Evolutionary conservation across 2,888 invertebrate genomes (phyloP), one percentile per base, ranked within the genome.

Genomic region (Drosophila glabriapex): DNA sequence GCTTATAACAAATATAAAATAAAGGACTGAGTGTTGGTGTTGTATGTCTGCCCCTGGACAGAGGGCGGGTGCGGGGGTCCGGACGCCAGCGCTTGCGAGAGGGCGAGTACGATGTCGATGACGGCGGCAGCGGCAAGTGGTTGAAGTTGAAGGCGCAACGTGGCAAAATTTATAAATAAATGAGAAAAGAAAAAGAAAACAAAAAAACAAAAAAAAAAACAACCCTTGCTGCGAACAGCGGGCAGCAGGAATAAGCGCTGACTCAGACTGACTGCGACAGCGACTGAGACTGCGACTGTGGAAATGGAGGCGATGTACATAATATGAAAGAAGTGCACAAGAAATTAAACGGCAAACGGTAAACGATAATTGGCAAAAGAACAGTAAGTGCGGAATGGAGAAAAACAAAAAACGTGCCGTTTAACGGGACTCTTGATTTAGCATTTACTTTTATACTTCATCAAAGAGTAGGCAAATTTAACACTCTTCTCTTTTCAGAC

Each of bases 191-290:
- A 52, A 69, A 73, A 58, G 28, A 72, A 75, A 49, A 55, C 73
- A 66, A 84, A 85, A 89, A 72, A 76, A 65, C 81, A 85, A 89
- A 72, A 76, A 78, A 78, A 63, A 87, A 85, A 89, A 73, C 85
- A 79, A 89, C 89, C 85, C 85, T 82, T 46, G 68, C 65, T 59
- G 58, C 12, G 53, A 55, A 80, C 66, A 60, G 6, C 29, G 25
- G 46, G 16, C 14, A 39, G 33, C 62, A 46, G 43, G 29, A 37
- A 55, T 59, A 54, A 54, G 55, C 61, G 70, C 74, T 81, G 80
- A 81, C 68, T 78, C 82, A 61, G 54, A 55, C 58, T 10, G 63
- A 50, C 58, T 41, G 50, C n/a, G 60, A 61, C 62, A 7, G 46
- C 22, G 37, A 43, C 43, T 41, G 50, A 16, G 60, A 64, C 62